Evolutionary conservation across 1,140 invertebrate species (phyloP).

Genomic region (Zaprionus africanus): DNA sequence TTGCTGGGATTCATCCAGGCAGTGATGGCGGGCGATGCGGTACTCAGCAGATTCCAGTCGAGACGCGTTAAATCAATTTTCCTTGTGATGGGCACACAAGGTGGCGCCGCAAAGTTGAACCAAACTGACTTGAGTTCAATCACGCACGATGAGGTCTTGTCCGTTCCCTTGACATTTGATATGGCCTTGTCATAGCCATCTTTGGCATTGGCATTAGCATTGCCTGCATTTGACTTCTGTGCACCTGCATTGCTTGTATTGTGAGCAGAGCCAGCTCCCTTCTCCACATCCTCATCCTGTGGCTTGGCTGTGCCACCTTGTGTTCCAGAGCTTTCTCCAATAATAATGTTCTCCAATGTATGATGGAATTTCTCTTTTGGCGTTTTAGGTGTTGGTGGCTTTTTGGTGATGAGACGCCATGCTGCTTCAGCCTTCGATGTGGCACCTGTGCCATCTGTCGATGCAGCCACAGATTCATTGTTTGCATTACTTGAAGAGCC

Average conservation of each 20-base stretch:
- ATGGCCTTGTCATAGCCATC: conserved; percentile 75
- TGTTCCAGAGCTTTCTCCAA: conserved; percentile 38
- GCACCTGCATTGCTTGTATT: conserved; percentile 11
- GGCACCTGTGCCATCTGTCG: conserved; percentile 62
- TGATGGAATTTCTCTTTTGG: conserved; percentile 76
- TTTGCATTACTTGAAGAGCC: conserved; percentile 21
- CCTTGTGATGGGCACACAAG: conserved; percentile 95
- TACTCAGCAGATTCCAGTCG: conserved; percentile 98
- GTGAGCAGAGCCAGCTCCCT: conserved; percentile 39
- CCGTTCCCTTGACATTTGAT: conserved; percentile 78
- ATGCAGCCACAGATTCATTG: conserved; percentile 18
- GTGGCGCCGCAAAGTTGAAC: conserved; percentile 99
- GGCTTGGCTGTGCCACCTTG: conserved; percentile 46
- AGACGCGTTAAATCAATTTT: conserved; percentile 97
- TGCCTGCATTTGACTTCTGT: conserved; percentile 24
- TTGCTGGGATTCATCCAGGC: conserved; percentile 99
- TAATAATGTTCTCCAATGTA: conserved; percentile 62
- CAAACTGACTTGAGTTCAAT: conserved; percentile 96
- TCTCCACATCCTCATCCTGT: conserved; percentile 76
- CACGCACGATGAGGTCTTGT: conserved; percentile 90
- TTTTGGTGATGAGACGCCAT: conserved; percentile 77
- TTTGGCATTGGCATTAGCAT: conserved; percentile 31
- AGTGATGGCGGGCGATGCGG: conserved; percentile 97
- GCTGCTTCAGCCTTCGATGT: conserved; percentile 79
- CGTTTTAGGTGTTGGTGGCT: conserved; percentile 81